Base-by-base conservation (phyloP, 2,797 vertebrate species). In the Anguilla pacifica region DNA sequence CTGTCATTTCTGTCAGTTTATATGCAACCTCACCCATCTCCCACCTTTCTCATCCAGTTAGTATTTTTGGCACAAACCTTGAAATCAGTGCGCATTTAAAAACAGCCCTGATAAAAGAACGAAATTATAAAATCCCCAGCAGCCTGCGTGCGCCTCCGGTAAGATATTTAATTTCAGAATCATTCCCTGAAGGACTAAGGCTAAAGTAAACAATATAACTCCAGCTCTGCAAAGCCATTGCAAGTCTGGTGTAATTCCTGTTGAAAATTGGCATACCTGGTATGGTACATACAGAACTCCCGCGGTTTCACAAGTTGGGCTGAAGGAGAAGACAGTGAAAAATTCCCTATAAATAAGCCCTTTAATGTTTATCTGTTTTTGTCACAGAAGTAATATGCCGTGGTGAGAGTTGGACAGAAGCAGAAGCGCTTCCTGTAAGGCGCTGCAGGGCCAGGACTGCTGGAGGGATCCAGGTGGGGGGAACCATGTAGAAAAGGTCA, bases 271-370 rank as follows among this genome's bases (percentile, higher is more conserved):
- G 67, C 67, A 72, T 2, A 72, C 7, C n/a, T 72, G 28, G 9
- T 28, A 17, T 28, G n/a, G 10, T 72, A 31, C 28, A 61, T 61
- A 4, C 59, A 22, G 59, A 61, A 61, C 3, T 25, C 11, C 17
- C 55, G 59, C 59, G 22, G 59, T 88, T 89, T 64, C 67, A 25
- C 89, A 91, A 92, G 72, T 94, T 19, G 5, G 59, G 93, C 93
- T 93, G 93, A 94, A 91, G 87, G 86, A 89, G 90, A 85, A 89
- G 22, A 64, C 57, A 59, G 59, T 25, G 59, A 22, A 64, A 25
- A 19, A 25, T 64, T 64, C 59, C 1, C 17, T 3, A 64, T 64
- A 64, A 64, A 64, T 64, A 64, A 59, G 55, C 55, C 17, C 6
- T 59, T 59, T 59, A 17, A 59, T 59, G 55, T 9, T 11, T 11